Base-by-base conservation (phyloP, 2,888 invertebrate genomes). In the Isotomurus palustris region DNA sequence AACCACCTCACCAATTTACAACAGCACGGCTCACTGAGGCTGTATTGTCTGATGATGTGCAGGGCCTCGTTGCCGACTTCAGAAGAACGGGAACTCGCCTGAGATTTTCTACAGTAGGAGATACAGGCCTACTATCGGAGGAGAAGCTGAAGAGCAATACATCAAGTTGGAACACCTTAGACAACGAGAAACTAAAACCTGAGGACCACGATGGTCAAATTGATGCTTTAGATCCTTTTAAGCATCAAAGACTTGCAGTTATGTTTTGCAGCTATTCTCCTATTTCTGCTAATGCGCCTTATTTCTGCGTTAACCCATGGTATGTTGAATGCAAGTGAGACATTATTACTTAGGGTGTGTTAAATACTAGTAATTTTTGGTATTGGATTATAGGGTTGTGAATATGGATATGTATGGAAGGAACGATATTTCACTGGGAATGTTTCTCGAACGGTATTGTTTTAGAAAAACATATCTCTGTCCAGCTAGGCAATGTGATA, bases 321-420 rank as follows among this genome's bases (percentile, higher is more conserved):
- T 87, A 73, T 78, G 80, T 73, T 35, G 8, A 21, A 36, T 19
- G 29, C 19, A 57, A 40, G 40, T 40, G 14, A 32, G 14, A 14
- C 32, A 8, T 10, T 32, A 32, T 32, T 32, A 10, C 32, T 32
- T 10, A 32, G 14, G 32, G 32, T 14, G 8, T 8, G 40, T 40
- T 40, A 14, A 40, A 6, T 25, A n/a, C n/a, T n/a, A n/a, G n/a
- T n/a, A 22, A 19, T 44, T 25, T 25, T 6, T 24, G 6, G 10
- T 25, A 8, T 10, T 44, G 50, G 64, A 60, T 73, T 73, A 24
- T 69, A 87, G 87, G 86, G 83, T 91, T 53, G 87, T 91, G 0
- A 84, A 84, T 54, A 97, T 99, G 93, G 88, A 91, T 73, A 89
- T 94, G 78, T 99, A 99, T 76, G 93, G 93, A 0, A 82, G 85